phyloP scores from a whole-genome alignment of 2,888 invertebrate species.

The Amphipyra berbera region DNA sequence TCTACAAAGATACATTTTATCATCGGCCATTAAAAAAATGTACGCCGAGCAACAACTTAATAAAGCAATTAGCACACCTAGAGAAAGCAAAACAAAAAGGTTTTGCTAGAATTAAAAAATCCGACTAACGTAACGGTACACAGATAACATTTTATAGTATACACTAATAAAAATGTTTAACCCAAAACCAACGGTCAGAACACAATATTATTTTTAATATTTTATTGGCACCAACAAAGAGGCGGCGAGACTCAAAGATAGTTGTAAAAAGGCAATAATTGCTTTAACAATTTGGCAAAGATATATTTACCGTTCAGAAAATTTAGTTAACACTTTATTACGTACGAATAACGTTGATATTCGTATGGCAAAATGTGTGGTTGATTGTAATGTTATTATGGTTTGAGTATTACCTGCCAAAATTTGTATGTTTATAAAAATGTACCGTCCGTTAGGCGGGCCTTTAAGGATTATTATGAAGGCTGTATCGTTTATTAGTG shows the following conservation, averaged over 20 bases:
- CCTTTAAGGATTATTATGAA: slow-evolving; percentile 48
- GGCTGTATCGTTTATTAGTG: slow-evolving; percentile 38
- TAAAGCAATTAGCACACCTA: slow-evolving; percentile 34
- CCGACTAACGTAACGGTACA: slow-evolving; percentile 65
- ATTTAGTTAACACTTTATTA: background rate
- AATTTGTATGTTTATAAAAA: slow-evolving; percentile 56
- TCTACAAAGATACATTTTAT: too few relatives aligned
- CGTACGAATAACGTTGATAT: slow-evolving; percentile 27
- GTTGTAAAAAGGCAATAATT: slow-evolving; percentile 79
- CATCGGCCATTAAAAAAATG: too few relatives aligned
- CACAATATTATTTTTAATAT: slow-evolving; percentile 67
- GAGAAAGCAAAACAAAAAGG: slow-evolving; percentile 18
- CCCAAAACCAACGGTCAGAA: slow-evolving; percentile 54
- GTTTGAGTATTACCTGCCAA: slow-evolving; percentile 62
- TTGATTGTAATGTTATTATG: slow-evolving; percentile 20
- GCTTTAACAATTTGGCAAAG: slow-evolving; percentile 60
- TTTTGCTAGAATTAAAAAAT: slow-evolving; percentile 36
- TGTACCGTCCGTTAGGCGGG: slow-evolving; percentile 55
- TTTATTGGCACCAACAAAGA: slow-evolving; percentile 70
- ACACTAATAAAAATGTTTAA: slow-evolving; percentile 71
- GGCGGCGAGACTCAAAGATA: slow-evolving; percentile 73
- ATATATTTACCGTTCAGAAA: slow-evolving; percentile 28
- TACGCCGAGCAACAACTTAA: slow-evolving; percentile 1
- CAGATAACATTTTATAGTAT: slow-evolving; percentile 51
- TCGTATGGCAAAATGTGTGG: slow-evolving; percentile 12